Base-by-base conservation (phyloP, 2,113 vertebrate genomes). In the Hucho hucho region DNA sequence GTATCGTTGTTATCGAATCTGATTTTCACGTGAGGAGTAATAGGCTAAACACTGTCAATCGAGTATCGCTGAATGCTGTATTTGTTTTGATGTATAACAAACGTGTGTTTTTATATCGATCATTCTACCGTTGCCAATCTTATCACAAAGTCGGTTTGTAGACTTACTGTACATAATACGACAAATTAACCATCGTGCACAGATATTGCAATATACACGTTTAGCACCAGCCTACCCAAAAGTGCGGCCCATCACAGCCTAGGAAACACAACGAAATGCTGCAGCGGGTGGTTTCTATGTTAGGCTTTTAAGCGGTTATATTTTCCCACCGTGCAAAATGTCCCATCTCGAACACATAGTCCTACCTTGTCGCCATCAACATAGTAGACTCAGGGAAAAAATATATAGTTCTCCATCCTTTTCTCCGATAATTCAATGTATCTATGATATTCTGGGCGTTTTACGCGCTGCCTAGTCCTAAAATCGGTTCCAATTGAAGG, bases 271-370 rank as follows among this genome's bases (percentile, higher is more conserved):
- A 59, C 82, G n/a, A 28, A 77, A 68, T 89, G 89, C 93, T 94
- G 95, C 94, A 94, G 92, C 87, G 91, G 71, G 81, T 86, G 77
- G 84, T 83, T 86, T 85, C 74, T 70, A 68, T 83, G 83, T 81
- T 70, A 81, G 81, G 84, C 78, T 70, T 79, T 69, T 43, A 43
- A 2, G 37, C 9, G 9, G 37, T 11, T 43, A 43, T 74, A 66
- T 58, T 76, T 53, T 59, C 75, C 80, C 49, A 61, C 68, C 63
- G 18, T 58, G 72, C 59, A 70, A 49, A 78, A n/a, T 18, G 16
- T 58, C 47, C 67, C 28, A 25, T 28, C 28, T 28, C 58, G 28
- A 58, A 29, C 43, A 69, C 49, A 53, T 18, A 18, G 4, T 53
- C 49, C 49, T 26, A 64, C 66, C 43, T 58, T 47, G 25, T 74